Evolutionary conservation across 2,888 invertebrate species (phyloP).

Genomic region (Dorcus hopei): DNA sequence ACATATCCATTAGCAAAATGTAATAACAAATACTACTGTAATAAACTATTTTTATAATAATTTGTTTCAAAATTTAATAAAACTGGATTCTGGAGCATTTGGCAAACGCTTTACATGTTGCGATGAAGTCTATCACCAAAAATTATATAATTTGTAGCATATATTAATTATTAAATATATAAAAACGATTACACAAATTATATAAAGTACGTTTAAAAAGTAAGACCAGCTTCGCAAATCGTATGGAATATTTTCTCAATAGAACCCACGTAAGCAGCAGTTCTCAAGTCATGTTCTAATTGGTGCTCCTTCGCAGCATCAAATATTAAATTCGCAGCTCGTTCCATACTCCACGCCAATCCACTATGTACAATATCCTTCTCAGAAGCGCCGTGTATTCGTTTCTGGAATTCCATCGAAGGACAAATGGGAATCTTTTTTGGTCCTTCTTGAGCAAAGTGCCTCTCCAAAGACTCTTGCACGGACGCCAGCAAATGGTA

Average conservation of each 20-base stretch:
- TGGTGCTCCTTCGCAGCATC: conserved; percentile 65
- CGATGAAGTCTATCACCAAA: too few relatives aligned
- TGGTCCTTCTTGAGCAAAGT: conserved; percentile 21
- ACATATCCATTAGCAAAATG: too few relatives aligned
- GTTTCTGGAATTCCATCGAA: conserved; percentile 65
- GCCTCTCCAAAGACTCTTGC: conserved; percentile 53
- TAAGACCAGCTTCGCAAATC: conserved; percentile 26
- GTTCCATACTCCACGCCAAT: conserved; percentile 78
- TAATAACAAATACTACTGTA: too few relatives aligned
- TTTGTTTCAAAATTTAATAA: too few relatives aligned
- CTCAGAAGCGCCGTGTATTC: conserved; percentile 74
- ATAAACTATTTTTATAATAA: too few relatives aligned
- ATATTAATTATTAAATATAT: too few relatives aligned
- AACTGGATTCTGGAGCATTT: too few relatives aligned
- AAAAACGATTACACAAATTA: too few relatives aligned
- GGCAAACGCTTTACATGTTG: too few relatives aligned
- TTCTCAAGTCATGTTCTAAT: conserved; percentile 52
- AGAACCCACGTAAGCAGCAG: conserved; percentile 27
- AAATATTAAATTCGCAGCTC: conserved; percentile 68
- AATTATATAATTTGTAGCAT: too few relatives aligned
- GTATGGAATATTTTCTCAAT: conserved; percentile 28
- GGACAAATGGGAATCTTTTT: conserved; percentile 53
- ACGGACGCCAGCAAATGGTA: conserved; percentile 66
- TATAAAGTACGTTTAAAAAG: conserved; percentile 50
- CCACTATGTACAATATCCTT: conserved; percentile 84